Evolutionary conservation across 2,888 invertebrate genomes (phyloP).

Genomic region (Thalpophila matura): DNA sequence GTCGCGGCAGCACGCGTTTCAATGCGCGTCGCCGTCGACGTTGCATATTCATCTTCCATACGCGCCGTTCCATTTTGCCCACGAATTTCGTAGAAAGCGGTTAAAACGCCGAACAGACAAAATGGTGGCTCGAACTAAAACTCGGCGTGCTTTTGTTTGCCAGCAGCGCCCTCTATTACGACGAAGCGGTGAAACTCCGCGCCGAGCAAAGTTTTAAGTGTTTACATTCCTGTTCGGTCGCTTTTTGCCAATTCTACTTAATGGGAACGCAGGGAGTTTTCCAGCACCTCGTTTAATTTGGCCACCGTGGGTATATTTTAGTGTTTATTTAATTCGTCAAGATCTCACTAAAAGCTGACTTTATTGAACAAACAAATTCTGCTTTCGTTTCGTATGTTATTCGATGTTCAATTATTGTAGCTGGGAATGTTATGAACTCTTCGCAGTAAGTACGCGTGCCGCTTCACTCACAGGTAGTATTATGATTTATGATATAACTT

Average conservation of each 20-base stretch:
- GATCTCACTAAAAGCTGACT: conserved; percentile 68
- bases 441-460: neutral
- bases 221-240: conserved; percentile 89
- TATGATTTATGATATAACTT: too few species aligned
- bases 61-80: conserved; percentile 77
- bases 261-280: conserved; percentile 83
- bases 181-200: conserved; percentile 76
- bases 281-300: conserved; percentile 85
- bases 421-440: neutral
- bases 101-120: conserved; percentile 83
- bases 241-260: conserved; percentile 89
- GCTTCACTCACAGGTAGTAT: neutral
- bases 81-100: conserved; percentile 77
- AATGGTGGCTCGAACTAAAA: conserved; percentile 82
- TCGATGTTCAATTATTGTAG: conserved; percentile 35
- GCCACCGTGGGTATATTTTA: conserved; percentile 75
- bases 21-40: conserved; percentile 67
- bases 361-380: conserved; percentile 62
- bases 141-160: conserved; percentile 85
- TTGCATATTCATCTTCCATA: conserved; percentile 87
- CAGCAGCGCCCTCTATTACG: conserved; percentile 84
- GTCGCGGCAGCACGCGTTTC: conserved; percentile 69
- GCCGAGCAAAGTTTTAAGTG: conserved; percentile 88
- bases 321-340: conserved; percentile 81
- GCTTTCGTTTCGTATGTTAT: conserved; percentile 49